Evolutionary conservation across 35 echinoderm and acorn worm species (phyloP).

Genomic region (Anneissia japonica): DNA sequence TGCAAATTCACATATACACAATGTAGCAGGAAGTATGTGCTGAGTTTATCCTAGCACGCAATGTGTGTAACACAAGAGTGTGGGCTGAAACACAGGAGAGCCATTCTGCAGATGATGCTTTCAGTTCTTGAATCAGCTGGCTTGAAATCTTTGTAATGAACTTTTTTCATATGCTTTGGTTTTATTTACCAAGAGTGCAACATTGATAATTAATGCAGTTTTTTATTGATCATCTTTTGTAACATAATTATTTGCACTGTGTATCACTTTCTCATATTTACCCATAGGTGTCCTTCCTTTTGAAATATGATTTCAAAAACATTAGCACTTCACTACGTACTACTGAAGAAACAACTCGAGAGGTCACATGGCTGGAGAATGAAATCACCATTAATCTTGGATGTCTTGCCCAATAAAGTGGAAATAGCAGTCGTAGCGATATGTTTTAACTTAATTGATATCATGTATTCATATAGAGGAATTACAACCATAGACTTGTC

Average conservation of each 20-base stretch:
- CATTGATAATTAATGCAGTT: background rate
- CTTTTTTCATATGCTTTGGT: background rate
- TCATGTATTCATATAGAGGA: no score
- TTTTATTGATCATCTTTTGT: background rate
- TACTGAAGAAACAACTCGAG: conserved; percentile 28
- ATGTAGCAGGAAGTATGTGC: no score
- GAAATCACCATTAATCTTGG: conserved; percentile 63
- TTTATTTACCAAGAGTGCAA: background rate
- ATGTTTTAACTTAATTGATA: no score
- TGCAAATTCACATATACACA: no score
- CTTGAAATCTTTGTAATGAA: background rate
- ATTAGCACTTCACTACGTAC: conserved; percentile 47
- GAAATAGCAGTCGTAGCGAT: background rate
- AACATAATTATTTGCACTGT: background rate
- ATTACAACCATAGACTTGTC: no score
- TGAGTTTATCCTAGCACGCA: no score
- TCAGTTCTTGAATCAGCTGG: no score
- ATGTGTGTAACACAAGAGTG: no score
- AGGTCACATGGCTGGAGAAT: conserved; percentile 57
- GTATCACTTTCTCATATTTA: background rate
- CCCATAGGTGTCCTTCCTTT: conserved; percentile 43
- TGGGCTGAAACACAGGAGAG: no score
- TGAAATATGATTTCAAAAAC: conserved; percentile 77
- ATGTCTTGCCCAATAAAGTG: background rate
- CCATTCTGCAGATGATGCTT: no score